These are phyloP conservation scores for Cyprinodon diabolis DNA, from an alignment of 2,797 vertebrate genomes.

Conservation along the genomic window DNA sequence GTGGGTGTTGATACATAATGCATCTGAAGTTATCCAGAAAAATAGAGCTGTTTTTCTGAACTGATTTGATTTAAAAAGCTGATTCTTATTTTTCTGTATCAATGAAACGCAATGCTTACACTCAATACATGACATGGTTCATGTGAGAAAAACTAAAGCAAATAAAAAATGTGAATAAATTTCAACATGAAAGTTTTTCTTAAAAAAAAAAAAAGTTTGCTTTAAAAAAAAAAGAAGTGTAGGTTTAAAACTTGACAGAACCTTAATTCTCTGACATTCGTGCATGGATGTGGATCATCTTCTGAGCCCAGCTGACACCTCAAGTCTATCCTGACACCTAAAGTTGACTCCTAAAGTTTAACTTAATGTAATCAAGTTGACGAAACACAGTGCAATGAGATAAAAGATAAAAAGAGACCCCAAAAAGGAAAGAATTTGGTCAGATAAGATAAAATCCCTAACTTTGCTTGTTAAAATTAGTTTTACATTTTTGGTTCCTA, in stretches of 20 bases:
- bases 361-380: constrained; percentile 57
- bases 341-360: constrained; percentile 29
- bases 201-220: background rate
- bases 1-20: background rate
- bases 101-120: background rate
- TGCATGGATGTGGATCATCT: constrained; percentile 32
- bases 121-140: background rate
- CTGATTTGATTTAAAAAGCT: background rate
- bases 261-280: constrained; percentile 31
- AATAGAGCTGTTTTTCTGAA: background rate
- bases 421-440: constrained; percentile 10
- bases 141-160: background rate
- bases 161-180: background rate
- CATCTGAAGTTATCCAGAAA: background rate
- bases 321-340: constrained; percentile 11
- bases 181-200: background rate
- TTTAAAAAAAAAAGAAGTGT: background rate
- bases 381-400: constrained; percentile 49
- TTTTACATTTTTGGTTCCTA: constrained; percentile 38
- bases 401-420: constrained; percentile 34
- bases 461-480: constrained; percentile 35
- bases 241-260: constrained; percentile 11
- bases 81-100: background rate
- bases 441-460: constrained; percentile 26
- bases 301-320: constrained; percentile 5